Conservation (phyloP, 2,797 vertebrate genomes). For the Margarornis squamiger region DNA sequence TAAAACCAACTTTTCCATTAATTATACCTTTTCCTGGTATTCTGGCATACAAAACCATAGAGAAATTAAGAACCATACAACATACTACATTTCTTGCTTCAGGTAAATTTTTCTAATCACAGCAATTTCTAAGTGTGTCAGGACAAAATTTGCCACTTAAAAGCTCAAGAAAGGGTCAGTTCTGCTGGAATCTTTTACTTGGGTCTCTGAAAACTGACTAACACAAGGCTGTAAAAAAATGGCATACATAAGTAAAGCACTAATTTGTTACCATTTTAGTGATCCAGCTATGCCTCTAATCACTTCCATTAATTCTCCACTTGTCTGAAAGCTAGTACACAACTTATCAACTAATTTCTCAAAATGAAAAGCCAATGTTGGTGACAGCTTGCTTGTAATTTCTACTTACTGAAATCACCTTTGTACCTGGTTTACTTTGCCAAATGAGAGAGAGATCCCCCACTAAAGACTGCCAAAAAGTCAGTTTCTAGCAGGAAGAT, state of each 20-base stretch:
- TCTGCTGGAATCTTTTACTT: not conserved
- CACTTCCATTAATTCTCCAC: not conserved
- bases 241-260: not conserved
- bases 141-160: not conserved
- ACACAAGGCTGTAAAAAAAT: not conserved
- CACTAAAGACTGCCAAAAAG: not conserved
- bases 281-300: not conserved
- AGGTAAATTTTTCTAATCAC: not conserved
- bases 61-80: not conserved
- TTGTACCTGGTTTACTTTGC: not conserved
- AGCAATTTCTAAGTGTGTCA: not conserved
- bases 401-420: not conserved
- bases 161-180: not conserved
- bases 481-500: not conserved
- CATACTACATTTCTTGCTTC: not conserved
- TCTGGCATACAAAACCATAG: not conserved
- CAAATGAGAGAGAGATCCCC: not conserved
- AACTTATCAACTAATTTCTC: not conserved
- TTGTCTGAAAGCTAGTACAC: not conserved
- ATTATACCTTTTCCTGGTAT: constrained; percentile 28
- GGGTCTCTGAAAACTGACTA: not conserved
- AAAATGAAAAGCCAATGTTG: not conserved
- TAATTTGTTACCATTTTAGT: not conserved
- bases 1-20: constrained; percentile 45
- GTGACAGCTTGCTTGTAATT: not conserved